Base-by-base conservation (phyloP, 2,888 invertebrate species). In the Patella caerulea region DNA sequence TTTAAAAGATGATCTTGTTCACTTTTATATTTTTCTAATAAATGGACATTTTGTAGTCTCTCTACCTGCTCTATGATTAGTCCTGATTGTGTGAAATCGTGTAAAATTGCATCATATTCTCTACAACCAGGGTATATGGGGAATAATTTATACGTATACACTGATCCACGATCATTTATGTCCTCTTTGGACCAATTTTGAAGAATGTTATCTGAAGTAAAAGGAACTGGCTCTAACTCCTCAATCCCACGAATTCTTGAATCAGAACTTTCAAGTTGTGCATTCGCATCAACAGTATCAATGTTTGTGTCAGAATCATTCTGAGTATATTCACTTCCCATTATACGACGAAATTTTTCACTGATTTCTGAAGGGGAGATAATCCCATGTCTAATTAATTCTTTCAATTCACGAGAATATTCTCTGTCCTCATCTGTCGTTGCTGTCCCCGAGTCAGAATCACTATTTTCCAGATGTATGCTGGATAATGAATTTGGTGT, bases 41-140 rank as follows among this genome's bases (percentile, higher is more conserved):
- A 78, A 29, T 79, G 71, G 15, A 34, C 19, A 75, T 85, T 85
- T 72, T 81, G 82, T 29, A 86, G 74, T 52, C 81, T 75, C 55
- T 83, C 83, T 34, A 86, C 74, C 56, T 76, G 80, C 3, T 76
- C 65, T 11, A 84, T 81, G 24, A 80, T 72, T n/a, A 86, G 53
- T 2, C 81, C 85, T 24, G 81, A 82, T 65, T 80, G 72, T 34
- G 78, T 78, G 77, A 86, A 83, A 74, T 86, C 86, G 2, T 81
- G 74, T 19, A 71, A 34, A 45, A 86, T 84, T 74, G 79, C 77
- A 34, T 81, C 80, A 78, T 82, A 86, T 15, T 83, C 82, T 17
- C 70, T 54, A n/a, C 74, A 34, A 2, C 74, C 80, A 11, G 73
- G 72, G 24, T 14, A 17, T n/a, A 82, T 59, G 15, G 54, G 54